Evolutionary conservation across 2,113 vertebrate genomes (phyloP).

Genomic region (Ammodramus savannarum): DNA sequence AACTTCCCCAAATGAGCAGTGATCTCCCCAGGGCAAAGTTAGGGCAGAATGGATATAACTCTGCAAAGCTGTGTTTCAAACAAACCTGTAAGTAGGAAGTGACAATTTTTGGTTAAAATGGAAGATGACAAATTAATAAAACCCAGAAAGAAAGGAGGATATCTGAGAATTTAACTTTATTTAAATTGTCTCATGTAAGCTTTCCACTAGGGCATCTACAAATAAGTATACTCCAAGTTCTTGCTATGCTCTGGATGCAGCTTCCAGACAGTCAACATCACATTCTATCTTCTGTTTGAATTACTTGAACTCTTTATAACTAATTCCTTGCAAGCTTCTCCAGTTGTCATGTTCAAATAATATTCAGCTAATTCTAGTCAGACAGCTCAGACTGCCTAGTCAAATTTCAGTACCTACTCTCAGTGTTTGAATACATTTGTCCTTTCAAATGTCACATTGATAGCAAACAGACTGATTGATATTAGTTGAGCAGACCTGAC

Average conservation of each 20-base stretch:
- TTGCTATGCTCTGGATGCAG: neutral
- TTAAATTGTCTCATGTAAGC: neutral
- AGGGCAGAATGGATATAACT: neutral
- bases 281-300: neutral
- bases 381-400: neutral
- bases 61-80: neutral
- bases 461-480: neutral
- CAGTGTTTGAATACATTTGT: neutral
- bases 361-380: neutral
- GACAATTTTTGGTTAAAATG: neutral
- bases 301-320: neutral
- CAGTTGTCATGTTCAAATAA: neutral
- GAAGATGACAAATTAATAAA: neutral
- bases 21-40: neutral
- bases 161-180: neutral
- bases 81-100: neutral
- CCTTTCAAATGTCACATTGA: neutral
- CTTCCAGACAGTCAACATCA: neutral
- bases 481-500: neutral
- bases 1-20: neutral
- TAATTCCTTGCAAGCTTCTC: neutral
- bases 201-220: neutral
- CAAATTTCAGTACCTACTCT: neutral
- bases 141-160: neutral
- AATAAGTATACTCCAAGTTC: neutral